phyloP scores from a whole-genome alignment of 2,113 vertebrate genomes.

The Isurus oxyrinchus region DNA sequence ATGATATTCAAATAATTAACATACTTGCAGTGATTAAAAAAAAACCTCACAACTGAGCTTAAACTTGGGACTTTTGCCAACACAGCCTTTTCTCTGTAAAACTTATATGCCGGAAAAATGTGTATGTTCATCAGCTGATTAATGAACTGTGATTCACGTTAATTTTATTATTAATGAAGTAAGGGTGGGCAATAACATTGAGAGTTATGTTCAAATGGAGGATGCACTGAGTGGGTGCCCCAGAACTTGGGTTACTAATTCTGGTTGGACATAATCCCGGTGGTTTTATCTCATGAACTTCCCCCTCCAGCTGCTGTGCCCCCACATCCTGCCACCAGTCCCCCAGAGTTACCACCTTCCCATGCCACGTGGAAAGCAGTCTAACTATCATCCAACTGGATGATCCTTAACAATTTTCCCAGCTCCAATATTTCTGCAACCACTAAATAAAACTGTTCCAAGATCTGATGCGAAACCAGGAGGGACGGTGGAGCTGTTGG shows the following conservation, averaged over 20 bases:
- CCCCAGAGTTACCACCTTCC: background rate
- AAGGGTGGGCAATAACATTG: background rate
- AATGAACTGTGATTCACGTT: background rate
- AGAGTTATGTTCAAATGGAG: background rate
- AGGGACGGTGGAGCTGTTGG: background rate
- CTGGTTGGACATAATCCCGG: background rate
- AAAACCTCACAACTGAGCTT: background rate
- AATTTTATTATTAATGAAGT: background rate
- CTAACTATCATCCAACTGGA: background rate
- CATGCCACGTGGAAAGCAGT: background rate
- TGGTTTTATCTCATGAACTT: background rate
- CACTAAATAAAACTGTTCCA: background rate
- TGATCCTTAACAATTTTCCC: background rate
- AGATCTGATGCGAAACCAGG: background rate
- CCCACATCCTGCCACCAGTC: background rate
- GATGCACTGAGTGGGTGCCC: background rate
- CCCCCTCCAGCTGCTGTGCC: background rate
- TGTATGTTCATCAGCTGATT: background rate
- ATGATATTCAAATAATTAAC: constrained; percentile 28
- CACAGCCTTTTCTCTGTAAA: constrained; percentile 7
- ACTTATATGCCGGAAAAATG: background rate
- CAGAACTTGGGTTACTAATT: background rate
- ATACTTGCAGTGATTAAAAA: background rate
- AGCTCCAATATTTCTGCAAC: background rate
- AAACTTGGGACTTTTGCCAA: constrained; percentile 6